A percentile compares a stretch with the other conserved stretches of the same genome.
Conservation (phyloP, 2,113 vertebrate genomes). For the Alligator mississippiensis region DNA sequence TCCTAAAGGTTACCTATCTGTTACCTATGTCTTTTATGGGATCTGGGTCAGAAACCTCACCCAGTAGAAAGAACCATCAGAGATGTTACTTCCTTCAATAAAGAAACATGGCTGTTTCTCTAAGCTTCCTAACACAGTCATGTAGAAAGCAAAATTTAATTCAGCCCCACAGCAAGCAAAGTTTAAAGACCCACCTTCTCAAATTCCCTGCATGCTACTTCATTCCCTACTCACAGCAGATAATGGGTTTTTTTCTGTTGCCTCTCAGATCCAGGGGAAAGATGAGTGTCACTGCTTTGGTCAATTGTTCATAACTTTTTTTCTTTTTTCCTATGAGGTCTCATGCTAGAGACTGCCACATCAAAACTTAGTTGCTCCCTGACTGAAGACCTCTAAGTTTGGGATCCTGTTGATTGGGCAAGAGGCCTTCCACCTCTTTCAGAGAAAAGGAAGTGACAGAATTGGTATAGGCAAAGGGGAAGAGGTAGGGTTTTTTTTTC, state of each 20-base stretch:
- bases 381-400: neutral
- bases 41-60: no score
- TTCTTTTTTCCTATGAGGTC: neutral
- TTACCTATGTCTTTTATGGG: no score
- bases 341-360: neutral
- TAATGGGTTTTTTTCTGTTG: neutral
- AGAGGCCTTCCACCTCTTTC: slow-evolving; percentile 2
- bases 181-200: neutral
- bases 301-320: no score
- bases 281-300: neutral
- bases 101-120: slow-evolving; percentile 35
- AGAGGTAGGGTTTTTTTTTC: slow-evolving; percentile 46
- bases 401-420: neutral
- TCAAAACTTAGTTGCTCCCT: neutral
- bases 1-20: no score
- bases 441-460: slow-evolving; percentile 59
- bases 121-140: neutral
- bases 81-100: neutral
- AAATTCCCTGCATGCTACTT: neutral
- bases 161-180: neutral
- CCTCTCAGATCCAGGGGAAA: neutral
- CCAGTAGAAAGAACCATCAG: neutral
- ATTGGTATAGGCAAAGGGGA: slow-evolving; percentile 31
- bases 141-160: neutral
- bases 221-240: neutral